Evolutionary conservation across 2,113 vertebrate species (phyloP).

Genomic region (Physeter macrocephalus): DNA sequence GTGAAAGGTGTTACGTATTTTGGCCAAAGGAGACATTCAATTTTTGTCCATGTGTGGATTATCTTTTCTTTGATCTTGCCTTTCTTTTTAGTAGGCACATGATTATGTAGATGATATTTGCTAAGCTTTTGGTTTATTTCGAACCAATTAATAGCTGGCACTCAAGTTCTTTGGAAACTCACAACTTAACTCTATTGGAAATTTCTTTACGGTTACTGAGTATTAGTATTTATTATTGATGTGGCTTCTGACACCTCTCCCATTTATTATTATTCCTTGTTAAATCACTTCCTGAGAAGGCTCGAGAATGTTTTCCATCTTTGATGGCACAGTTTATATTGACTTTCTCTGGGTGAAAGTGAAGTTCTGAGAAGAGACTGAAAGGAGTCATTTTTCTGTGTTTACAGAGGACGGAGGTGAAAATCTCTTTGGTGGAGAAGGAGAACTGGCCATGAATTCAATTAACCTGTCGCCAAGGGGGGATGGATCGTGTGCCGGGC

Average conservation of each 20-base stretch:
- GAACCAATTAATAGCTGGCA: conserved; percentile 37
- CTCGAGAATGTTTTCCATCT: conserved; percentile 51
- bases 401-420: conserved; percentile 26
- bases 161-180: conserved; percentile 46
- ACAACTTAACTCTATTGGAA: conserved; percentile 5
- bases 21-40: neutral
- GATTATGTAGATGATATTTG: conserved; percentile 33
- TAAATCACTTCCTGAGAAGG: conserved; percentile 56
- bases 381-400: conserved; percentile 61
- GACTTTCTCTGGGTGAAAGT: conserved; percentile 46
- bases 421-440: conserved; percentile 35
- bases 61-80: conserved; percentile 40
- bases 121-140: conserved; percentile 56
- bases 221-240: conserved; percentile 44
- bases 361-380: conserved; percentile 24
- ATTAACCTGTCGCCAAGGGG: neutral
- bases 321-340: conserved; percentile 7
- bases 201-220: neutral
- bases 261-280: conserved; percentile 53
- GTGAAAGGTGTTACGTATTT: conserved; percentile 22
- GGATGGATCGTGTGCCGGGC: neutral
- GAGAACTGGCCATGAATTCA: neutral
- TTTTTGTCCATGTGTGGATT: conserved; percentile 17
- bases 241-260: conserved; percentile 37
- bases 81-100: conserved; percentile 50